Conservation (phyloP, 2,888 invertebrate species). For the Drosophila buzzatii region DNA sequence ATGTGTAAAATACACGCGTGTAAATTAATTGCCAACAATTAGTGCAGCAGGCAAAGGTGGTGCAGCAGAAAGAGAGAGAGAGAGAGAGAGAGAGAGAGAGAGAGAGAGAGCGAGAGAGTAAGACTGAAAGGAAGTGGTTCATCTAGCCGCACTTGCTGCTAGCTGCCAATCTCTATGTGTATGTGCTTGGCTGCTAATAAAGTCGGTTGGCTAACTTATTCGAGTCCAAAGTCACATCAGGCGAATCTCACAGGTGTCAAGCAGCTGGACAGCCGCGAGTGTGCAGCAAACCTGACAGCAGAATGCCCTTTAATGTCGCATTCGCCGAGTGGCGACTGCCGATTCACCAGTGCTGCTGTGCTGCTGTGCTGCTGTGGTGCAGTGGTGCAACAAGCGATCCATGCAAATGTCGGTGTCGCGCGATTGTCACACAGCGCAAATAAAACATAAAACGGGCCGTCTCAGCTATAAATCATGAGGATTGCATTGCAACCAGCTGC, state of each 20-base stretch:
- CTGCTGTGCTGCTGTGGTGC: constrained; percentile 11
- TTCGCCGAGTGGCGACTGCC: constrained; percentile 41
- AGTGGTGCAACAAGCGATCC: constrained; percentile 33
- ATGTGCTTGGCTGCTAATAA: constrained; percentile 33
- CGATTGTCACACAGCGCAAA: constrained; percentile 72
- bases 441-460: constrained; percentile 79
- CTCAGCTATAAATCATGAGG: constrained; percentile 71
- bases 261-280: constrained; percentile 64
- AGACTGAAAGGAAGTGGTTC: neutral
- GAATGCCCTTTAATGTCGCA: constrained; percentile 84
- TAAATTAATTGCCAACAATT: constrained; percentile 78
- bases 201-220: constrained; percentile 38
- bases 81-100: neutral
- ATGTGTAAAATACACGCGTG: constrained; percentile 77
- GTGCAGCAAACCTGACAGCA: constrained; percentile 78
- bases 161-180: constrained; percentile 23
- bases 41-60: constrained; percentile 15
- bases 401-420: constrained; percentile 64
- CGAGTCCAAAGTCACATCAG: constrained; percentile 45
- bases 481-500: constrained; percentile 28
- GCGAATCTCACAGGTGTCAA: constrained; percentile 77
- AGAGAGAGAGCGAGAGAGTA: neutral
- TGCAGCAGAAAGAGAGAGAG: neutral
- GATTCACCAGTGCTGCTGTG: constrained; percentile 21
- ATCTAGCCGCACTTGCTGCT: constrained; percentile 10